Percentiles rank a stretch among this genome's conserved stretches.
Conservation (phyloP, 2,113 vertebrate species). For the Phycodurus eques region DNA sequence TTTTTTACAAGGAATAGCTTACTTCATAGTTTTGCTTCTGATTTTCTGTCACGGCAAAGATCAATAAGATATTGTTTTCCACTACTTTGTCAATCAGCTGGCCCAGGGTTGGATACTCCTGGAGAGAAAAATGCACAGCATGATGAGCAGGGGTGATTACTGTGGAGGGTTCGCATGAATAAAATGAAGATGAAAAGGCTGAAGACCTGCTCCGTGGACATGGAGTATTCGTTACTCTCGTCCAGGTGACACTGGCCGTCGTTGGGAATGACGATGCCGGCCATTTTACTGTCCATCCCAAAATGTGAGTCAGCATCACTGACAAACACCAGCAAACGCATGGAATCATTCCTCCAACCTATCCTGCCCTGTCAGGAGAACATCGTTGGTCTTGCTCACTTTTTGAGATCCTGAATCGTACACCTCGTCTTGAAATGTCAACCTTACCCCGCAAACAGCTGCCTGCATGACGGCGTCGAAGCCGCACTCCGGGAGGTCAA, state of each 20-base stretch:
- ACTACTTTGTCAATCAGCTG: constrained; percentile 94
- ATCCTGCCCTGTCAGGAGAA: constrained; percentile 84
- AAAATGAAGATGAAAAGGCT: background rate
- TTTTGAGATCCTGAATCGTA: background rate
- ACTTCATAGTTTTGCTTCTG: constrained; percentile 88
- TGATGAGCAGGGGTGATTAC: background rate
- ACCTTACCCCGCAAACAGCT: constrained; percentile 90
- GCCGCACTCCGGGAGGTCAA: constrained; percentile 87
- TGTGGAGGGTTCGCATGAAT: background rate
- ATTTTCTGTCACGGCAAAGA: constrained; percentile 90
- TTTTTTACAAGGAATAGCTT: constrained; percentile 30
- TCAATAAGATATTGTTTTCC: constrained; percentile 91
- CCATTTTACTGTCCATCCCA: constrained; percentile 97
- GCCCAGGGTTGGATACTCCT: constrained; percentile 97
- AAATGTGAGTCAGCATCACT: constrained; percentile 96
- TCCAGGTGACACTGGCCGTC: constrained; percentile 95
- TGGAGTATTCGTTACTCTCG: constrained; percentile 88
- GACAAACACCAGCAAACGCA: constrained; percentile 94
- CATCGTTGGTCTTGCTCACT: background rate
- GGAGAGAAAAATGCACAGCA: constrained; percentile 16
- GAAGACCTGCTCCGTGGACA: constrained; percentile 86
- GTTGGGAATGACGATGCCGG: constrained; percentile 94
- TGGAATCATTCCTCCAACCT: constrained; percentile 95
- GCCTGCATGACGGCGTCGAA: constrained; percentile 98
- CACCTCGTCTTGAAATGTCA: background rate